Evolutionary conservation across 2,113 vertebrate genomes (phyloP).

Genomic region (Zosterops lateralis): DNA sequence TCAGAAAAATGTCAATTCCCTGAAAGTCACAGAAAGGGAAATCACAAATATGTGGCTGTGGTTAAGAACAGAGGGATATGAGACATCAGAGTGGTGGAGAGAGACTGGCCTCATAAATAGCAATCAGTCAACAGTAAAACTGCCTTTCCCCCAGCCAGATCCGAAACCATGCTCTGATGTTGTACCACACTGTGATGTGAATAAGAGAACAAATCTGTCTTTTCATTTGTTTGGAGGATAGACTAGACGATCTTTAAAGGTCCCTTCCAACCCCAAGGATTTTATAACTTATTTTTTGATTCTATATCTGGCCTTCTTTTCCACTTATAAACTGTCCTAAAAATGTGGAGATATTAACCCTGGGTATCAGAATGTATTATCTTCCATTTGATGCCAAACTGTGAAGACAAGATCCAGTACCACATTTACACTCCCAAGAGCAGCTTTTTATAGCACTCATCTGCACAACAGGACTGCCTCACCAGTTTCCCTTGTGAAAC

Average conservation of each 20-base stretch:
- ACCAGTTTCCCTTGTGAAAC: neutral
- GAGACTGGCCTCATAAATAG: neutral
- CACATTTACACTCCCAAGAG: neutral
- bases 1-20: neutral
- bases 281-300: neutral
- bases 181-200: neutral
- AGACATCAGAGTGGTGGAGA: neutral
- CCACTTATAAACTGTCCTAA: neutral
- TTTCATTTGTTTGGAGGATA: neutral
- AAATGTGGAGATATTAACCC: neutral
- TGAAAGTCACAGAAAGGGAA: neutral
- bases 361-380: neutral
- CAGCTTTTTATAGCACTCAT: slow-evolving; percentile 10
- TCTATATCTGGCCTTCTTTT: neutral
- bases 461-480: neutral
- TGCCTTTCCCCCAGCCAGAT: neutral
- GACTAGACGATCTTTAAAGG: neutral
- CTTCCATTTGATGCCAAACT: neutral
- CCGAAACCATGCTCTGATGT: neutral
- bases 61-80: neutral
- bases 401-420: neutral
- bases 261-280: neutral
- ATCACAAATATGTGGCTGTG: neutral
- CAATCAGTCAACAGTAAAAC: neutral
- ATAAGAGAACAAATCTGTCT: neutral